phyloP scores from a whole-genome alignment of 2,888 invertebrate species.

The Drosophila quinaria region DNA sequence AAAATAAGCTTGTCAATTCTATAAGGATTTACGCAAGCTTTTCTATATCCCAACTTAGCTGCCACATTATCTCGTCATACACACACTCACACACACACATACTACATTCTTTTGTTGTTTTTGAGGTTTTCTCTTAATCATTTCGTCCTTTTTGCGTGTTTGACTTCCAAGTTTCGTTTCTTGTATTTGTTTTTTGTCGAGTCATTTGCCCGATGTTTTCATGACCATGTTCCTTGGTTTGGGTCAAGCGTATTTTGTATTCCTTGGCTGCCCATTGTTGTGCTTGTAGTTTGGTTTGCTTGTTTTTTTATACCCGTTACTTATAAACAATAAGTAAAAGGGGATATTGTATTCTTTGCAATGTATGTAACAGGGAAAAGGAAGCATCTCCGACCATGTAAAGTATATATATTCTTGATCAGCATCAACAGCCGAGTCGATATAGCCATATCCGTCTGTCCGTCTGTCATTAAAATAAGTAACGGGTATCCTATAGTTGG shows the following conservation, averaged over 20 bases:
- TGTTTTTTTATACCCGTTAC: slow-evolving; percentile 17
- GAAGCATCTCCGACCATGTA: too few species aligned
- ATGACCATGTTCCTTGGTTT: slow-evolving; percentile 35
- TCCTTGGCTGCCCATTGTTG: slow-evolving; percentile 41
- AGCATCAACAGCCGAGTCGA: too few species aligned
- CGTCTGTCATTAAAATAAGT: too few species aligned
- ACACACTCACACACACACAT: neutral
- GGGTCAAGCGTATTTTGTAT: slow-evolving; percentile 43
- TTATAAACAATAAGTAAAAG: too few species aligned
- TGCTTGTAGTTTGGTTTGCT: slow-evolving; percentile 21
- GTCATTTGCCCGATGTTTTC: slow-evolving; percentile 51
- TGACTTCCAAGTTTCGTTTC: slow-evolving; percentile 38
- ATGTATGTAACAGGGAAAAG: too few species aligned
- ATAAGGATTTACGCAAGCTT: slow-evolving; percentile 19
- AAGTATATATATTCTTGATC: too few species aligned
- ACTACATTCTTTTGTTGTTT: slow-evolving; percentile 16
- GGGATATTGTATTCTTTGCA: too few species aligned
- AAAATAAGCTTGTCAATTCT: slow-evolving; percentile 14
- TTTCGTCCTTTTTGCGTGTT: slow-evolving; percentile 47
- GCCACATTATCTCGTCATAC: slow-evolving; percentile 22
- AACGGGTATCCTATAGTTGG: too few species aligned
- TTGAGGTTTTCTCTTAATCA: slow-evolving; percentile 43
- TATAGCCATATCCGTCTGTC: too few species aligned
- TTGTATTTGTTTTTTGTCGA: slow-evolving; percentile 50
- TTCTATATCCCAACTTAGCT: slow-evolving; percentile 14